Percentiles rank a stretch among this genome's conserved stretches.
Evolutionary conservation across 2,113 vertebrate species (phyloP).

Genomic region (Ornithorhynchus anatinus): DNA sequence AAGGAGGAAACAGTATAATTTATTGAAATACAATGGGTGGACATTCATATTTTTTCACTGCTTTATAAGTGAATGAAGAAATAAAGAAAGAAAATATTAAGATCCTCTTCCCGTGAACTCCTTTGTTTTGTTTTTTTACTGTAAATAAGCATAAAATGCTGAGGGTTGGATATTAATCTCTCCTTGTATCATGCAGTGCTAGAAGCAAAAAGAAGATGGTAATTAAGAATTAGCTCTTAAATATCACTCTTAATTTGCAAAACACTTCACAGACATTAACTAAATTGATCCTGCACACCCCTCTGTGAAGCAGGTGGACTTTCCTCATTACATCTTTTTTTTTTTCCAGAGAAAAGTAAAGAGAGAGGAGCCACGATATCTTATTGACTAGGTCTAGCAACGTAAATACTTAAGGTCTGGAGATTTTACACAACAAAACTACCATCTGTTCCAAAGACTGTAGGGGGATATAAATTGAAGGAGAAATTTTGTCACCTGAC

Average conservation of each 20-base stretch:
- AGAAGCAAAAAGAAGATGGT: background rate
- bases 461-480: slow-evolving; percentile 28
- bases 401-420: slow-evolving; percentile 22
- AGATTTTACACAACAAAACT: too few relatives aligned
- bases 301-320: slow-evolving; percentile 28
- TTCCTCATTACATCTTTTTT: slow-evolving; percentile 1
- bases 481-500: slow-evolving; percentile 26
- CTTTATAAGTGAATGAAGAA: too few relatives aligned
- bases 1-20: too few relatives aligned
- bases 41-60: too few relatives aligned
- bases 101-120: too few relatives aligned
- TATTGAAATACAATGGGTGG: too few relatives aligned
- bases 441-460: too few relatives aligned
- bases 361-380: slow-evolving; percentile 17
- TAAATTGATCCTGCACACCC: slow-evolving; percentile 21
- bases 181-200: background rate
- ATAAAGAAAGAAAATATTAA: too few relatives aligned
- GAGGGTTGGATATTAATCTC: too few relatives aligned
- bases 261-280: slow-evolving; percentile 19
- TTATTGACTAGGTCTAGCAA: slow-evolving; percentile 26
- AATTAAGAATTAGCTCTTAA: slow-evolving; percentile 29
- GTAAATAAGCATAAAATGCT: too few relatives aligned
- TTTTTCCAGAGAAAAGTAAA: slow-evolving; percentile 40
- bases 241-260: slow-evolving; percentile 26
- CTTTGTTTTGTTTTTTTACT: too few relatives aligned